These are phyloP conservation scores for Cheilosia pagana DNA, from an alignment of 2,888 invertebrate species.

Conservation along the genomic window DNA sequence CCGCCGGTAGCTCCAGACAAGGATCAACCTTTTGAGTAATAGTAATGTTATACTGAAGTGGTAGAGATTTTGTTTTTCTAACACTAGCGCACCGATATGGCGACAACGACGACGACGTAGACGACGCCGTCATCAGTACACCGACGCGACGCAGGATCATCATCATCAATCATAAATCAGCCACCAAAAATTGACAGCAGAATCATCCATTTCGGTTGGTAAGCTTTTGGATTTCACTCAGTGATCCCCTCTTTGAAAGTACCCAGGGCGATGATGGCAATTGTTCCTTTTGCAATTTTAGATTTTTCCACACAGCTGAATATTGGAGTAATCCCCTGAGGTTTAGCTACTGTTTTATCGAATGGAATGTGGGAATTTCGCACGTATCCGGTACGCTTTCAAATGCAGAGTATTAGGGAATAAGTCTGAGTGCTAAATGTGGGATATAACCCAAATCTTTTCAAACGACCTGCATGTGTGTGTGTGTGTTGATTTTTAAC, in stretches of 20 bases:
- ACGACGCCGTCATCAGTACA: conserved; percentile 6
- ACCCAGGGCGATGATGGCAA: conserved; percentile 29
- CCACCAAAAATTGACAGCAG: conserved; percentile 71
- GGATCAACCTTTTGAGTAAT: conserved; percentile 68
- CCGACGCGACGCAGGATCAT: conserved; percentile 35
- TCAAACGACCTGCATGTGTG: conserved; percentile 8
- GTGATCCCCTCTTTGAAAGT: conserved; percentile 50
- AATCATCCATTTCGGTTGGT: conserved; percentile 70
- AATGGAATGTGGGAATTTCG: conserved; percentile 47
- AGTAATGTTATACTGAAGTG: conserved; percentile 62
- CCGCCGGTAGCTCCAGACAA: conserved; percentile 50
- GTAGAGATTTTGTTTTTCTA: conserved; percentile 62
- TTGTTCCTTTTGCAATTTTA: conserved; percentile 64
- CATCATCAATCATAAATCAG: conserved; percentile 75
- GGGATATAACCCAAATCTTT: conserved; percentile 19
- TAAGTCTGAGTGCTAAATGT: conserved; percentile 30
- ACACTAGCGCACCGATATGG: conserved; percentile 2
- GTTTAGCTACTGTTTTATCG: conserved; percentile 52
- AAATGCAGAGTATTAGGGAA: conserved; percentile 32
- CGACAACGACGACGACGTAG: not conserved
- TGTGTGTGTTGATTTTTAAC: not conserved
- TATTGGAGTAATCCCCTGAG: conserved; percentile 55
- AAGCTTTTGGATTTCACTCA: conserved; percentile 60
- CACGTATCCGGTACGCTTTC: conserved; percentile 36
- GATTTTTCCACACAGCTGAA: conserved; percentile 65